These are phyloP conservation scores for Epinephelus awoara DNA, from an alignment of 2,797 vertebrate species.

Conservation along the genomic window DNA sequence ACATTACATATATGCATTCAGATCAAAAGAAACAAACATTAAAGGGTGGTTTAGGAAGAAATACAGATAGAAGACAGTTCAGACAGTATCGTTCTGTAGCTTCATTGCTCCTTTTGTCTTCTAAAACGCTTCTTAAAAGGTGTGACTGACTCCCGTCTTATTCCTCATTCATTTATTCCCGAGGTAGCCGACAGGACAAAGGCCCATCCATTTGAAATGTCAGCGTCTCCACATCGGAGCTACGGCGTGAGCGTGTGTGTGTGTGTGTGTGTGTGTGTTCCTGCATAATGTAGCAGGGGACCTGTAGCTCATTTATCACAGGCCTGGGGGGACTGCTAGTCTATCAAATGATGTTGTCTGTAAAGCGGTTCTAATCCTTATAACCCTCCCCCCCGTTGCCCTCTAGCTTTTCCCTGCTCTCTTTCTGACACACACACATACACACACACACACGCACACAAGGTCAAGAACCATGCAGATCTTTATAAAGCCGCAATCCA, in stretches of 20 bases:
- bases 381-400: constrained; percentile 21
- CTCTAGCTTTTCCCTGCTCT: constrained; percentile 8
- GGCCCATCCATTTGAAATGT: constrained; percentile 70
- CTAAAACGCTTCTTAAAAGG: constrained; percentile 1
- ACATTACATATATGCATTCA: not conserved
- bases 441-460: constrained; percentile 16
- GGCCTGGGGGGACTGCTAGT: constrained; percentile 37
- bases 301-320: constrained; percentile 63
- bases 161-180: constrained; percentile 41
- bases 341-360: constrained; percentile 56
- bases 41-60: not conserved
- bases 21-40: not conserved
- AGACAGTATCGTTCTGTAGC: not conserved
- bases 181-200: constrained; percentile 52
- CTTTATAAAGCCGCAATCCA: constrained; percentile 47
- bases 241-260: constrained; percentile 2
- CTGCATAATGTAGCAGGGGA: constrained; percentile 44
- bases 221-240: constrained; percentile 32
- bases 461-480: constrained; percentile 32
- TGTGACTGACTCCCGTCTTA: not conserved
- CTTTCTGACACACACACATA: constrained; percentile 1
- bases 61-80: not conserved
- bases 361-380: constrained; percentile 56
- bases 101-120: constrained; percentile 7
- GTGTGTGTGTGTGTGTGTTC: constrained; percentile 23